Evolutionary conservation across 2,797 vertebrate genomes (phyloP).

Genomic region (Danio tinwini): DNA sequence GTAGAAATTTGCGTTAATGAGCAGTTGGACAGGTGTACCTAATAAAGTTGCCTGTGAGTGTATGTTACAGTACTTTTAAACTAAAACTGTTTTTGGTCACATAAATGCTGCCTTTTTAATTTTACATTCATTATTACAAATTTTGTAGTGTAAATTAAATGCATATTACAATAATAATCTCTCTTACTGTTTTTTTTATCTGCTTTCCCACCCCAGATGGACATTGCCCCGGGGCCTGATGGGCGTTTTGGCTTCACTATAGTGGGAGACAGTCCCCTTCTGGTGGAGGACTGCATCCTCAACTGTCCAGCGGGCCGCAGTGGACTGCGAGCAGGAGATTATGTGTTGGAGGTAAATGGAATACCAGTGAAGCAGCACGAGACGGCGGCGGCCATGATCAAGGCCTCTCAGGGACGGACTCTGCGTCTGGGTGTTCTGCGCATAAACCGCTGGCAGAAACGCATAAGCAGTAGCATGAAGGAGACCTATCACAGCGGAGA

Average conservation of each 20-base stretch:
- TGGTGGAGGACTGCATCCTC: constrained; percentile 82
- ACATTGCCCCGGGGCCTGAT: constrained; percentile 76
- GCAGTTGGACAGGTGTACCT: no score
- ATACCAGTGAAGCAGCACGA: constrained; percentile 79
- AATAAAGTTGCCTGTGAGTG: no score
- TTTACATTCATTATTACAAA: no score
- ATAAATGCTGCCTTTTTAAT: no score
- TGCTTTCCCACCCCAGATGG: constrained; percentile 61
- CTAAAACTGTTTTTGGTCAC: no score
- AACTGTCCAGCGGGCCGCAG: constrained; percentile 79
- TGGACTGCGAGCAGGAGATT: constrained; percentile 83
- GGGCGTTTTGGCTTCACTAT: constrained; percentile 86
- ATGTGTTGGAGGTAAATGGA: constrained; percentile 86
- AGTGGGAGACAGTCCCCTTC: constrained; percentile 78
- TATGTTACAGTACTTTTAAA: no score
- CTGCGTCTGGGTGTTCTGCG: constrained; percentile 86
- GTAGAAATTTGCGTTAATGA: no score
- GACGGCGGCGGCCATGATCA: constrained; percentile 78
- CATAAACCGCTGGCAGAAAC: constrained; percentile 76
- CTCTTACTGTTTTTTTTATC: no score
- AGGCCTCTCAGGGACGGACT: constrained; percentile 73
- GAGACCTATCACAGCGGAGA: constrained; percentile 77
- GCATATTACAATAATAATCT: no score
- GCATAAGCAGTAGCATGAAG: constrained; percentile 76
- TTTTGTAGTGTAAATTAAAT: no score